Evolutionary conservation across 2,888 invertebrate genomes (phyloP), one percentile per base, ranked within the genome.

Genomic region (Meloe dianella): DNA sequence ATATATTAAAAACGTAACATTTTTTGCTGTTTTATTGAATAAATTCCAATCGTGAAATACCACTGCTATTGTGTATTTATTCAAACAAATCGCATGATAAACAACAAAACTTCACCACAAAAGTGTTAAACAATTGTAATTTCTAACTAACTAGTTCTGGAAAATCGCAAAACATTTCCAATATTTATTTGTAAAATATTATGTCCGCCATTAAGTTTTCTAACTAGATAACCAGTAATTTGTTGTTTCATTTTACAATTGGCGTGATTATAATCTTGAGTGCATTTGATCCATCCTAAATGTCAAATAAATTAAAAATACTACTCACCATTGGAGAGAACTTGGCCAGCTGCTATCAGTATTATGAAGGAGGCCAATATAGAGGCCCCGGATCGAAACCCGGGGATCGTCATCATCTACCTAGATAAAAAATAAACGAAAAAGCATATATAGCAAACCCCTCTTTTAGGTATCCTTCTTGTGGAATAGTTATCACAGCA

Each of bases 311-410:
- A 74, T 74, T 73, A 69, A 69, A 74, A 78, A 74, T n/a, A 29
- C 70, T 63, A 84, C 84, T 84, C 77, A 84, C 84, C 84, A 73
- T 80, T 83, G 69, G 82, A 81, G 78, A 83, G 79, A 71, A 81
- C 83, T 76, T 83, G 82, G 72, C 81, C 81, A 65, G 78, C 78
- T 64, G 80, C 74, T 65, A 83, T 74, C 58, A 83, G 77, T 70
- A 81, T 71, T 67, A 83, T 75, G 67, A 82, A 73, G 73, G 78
- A 75, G 77, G 80, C 80, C 77, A 81, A 75, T 70, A 80, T 71
- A 57, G 74, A 72, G 69, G 74, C 75, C 71, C 75, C 76, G 71
- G 74, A 67, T 65, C 72, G 70, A 68, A 73, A 63, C 66, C 75
- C 74, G 71, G 76, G 79, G 77, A 76, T 74, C 79, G 78, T 78